Evolutionary conservation across 2,888 invertebrate genomes (phyloP).

Genomic region (Drosophila atripex): DNA sequence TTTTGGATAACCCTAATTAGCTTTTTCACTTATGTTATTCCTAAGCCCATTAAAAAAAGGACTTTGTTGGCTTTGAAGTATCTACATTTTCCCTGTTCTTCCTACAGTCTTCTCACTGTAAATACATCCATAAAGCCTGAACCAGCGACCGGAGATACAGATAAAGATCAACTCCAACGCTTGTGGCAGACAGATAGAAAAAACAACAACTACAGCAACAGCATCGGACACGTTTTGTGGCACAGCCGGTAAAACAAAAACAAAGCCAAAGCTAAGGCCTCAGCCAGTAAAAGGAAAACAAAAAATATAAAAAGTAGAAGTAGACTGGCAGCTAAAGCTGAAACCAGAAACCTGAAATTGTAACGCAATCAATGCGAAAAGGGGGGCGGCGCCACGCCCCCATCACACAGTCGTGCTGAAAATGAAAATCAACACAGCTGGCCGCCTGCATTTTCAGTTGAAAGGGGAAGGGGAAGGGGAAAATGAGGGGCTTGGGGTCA

Average conservation of each 20-base stretch:
- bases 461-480: slow-evolving; percentile 5
- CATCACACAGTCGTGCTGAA: slow-evolving; percentile 62
- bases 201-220: slow-evolving; percentile 40
- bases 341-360: slow-evolving; percentile 74
- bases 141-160: slow-evolving; percentile 71
- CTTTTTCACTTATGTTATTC: too few species aligned
- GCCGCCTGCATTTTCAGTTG: slow-evolving; percentile 9
- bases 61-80: neutral
- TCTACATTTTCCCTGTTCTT: neutral
- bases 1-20: too few species aligned
- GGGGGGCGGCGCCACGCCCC: slow-evolving; percentile 53
- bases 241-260: slow-evolving; percentile 67
- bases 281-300: slow-evolving; percentile 9
- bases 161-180: slow-evolving; percentile 75
- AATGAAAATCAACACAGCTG: slow-evolving; percentile 77
- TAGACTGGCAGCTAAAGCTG: slow-evolving; percentile 51
- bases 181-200: slow-evolving; percentile 55
- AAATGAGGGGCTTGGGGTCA: slow-evolving; percentile 14
- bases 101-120: slow-evolving; percentile 41
- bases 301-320: slow-evolving; percentile 53
- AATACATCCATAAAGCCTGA: slow-evolving; percentile 49
- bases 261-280: slow-evolving; percentile 24
- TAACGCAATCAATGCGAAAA: slow-evolving; percentile 80
- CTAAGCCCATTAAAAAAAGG: too few species aligned
- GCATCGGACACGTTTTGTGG: slow-evolving; percentile 76